Conservation (phyloP, 2,888 invertebrate species). For the Chrysopilus asiliformis region DNA sequence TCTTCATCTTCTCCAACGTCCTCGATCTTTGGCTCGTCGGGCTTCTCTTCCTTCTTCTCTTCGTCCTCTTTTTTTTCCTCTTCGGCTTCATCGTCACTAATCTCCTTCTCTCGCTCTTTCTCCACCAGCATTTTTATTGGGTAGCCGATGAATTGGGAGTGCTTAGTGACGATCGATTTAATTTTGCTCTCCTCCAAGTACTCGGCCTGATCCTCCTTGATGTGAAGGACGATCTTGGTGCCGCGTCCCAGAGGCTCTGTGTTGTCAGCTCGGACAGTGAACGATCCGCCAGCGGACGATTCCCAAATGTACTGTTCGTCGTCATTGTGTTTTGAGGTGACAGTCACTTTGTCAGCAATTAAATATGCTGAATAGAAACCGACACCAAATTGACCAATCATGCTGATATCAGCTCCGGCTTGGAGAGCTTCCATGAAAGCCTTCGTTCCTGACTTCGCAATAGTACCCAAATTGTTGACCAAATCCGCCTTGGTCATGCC, state of each 20-base stretch:
- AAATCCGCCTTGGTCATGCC: slow-evolving; percentile 99
- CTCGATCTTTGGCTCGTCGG: slow-evolving; percentile 42
- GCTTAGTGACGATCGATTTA: slow-evolving; percentile 97
- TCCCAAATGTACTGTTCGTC: slow-evolving; percentile 99
- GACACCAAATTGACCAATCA: slow-evolving; percentile 99
- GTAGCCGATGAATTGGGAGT: slow-evolving; percentile 98
- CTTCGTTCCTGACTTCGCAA: slow-evolving; percentile 99
- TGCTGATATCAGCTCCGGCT: slow-evolving; percentile 97
- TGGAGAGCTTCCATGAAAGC: slow-evolving; percentile 99
- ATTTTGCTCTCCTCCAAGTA: slow-evolving; percentile 89
- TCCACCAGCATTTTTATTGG: slow-evolving; percentile 92
- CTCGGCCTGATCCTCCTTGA: slow-evolving; percentile 94
- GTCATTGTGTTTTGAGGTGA: slow-evolving; percentile 92
- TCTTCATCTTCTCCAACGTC: slow-evolving; percentile 46
- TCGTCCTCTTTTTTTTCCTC: slow-evolving; percentile 49
- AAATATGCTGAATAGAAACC: slow-evolving; percentile 99
- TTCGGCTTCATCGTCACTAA: slow-evolving; percentile 85
- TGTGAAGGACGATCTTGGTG: slow-evolving; percentile 83
- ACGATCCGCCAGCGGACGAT: slow-evolving; percentile 95
- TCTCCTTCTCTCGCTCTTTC: slow-evolving; percentile 93
- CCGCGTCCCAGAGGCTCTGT: slow-evolving; percentile 81
- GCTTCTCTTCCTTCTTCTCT: too few species aligned
- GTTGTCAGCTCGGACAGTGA: slow-evolving; percentile 70
- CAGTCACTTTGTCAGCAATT: slow-evolving; percentile 86
- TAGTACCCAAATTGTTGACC: slow-evolving; percentile 96